phyloP scores from a whole-genome alignment of 2,888 invertebrate genomes.

The Tethea ocularis region DNA sequence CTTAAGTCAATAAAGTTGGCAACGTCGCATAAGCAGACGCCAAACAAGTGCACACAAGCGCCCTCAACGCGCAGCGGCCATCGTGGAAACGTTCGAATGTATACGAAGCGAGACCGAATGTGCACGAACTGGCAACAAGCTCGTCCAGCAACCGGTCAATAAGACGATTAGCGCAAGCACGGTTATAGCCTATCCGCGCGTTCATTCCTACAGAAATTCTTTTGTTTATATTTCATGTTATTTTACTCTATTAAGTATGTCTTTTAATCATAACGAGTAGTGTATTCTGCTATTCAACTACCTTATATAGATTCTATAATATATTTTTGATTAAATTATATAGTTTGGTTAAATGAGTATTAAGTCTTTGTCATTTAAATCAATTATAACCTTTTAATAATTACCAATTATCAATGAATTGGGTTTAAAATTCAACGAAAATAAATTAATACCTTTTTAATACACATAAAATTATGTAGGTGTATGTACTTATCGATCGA shows the following conservation, averaged over 20 bases:
- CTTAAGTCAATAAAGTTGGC: slow-evolving; percentile 83
- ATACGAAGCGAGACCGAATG: slow-evolving; percentile 70
- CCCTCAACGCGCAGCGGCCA: slow-evolving; percentile 83
- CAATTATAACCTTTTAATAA: too few relatives aligned
- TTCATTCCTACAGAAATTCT: slow-evolving; percentile 51
- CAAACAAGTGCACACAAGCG: slow-evolving; percentile 81
- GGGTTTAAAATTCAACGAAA: too few relatives aligned
- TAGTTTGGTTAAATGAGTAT: not conserved
- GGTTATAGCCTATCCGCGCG: slow-evolving; percentile 51
- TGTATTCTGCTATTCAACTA: not conserved
- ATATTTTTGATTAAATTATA: not conserved
- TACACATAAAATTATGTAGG: too few relatives aligned
- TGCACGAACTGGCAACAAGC: slow-evolving; percentile 79
- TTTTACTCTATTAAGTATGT: slow-evolving; percentile 6
- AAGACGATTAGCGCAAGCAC: slow-evolving; percentile 79
- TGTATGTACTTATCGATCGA: too few relatives aligned
- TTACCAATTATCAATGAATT: too few relatives aligned
- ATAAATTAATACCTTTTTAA: too few relatives aligned
- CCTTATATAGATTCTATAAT: not conserved
- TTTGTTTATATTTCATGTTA: slow-evolving; percentile 48
- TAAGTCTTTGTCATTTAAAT: too few relatives aligned
- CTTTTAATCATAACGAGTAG: not conserved
- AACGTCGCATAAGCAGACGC: slow-evolving; percentile 83
- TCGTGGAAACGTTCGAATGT: slow-evolving; percentile 63
- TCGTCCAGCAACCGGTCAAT: slow-evolving; percentile 82